A percentile compares a stretch with the other conserved stretches of the same genome.
phyloP scores from a whole-genome alignment of 2,888 invertebrate genomes.

The Lissocephala sabroskyi region DNA sequence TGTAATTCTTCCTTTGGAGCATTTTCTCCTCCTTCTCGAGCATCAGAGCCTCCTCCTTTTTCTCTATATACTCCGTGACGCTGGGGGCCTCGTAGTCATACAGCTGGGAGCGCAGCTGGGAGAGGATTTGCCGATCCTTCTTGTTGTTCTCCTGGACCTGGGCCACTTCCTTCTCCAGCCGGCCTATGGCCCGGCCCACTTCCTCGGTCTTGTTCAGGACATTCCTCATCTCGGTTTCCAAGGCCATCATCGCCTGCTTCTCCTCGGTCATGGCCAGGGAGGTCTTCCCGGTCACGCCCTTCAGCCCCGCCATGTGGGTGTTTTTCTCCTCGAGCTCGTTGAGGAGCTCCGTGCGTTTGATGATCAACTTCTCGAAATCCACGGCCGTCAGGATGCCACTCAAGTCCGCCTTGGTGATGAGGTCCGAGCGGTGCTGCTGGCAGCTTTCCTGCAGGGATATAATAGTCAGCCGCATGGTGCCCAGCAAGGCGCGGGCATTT shows the following conservation, averaged over 20 bases:
- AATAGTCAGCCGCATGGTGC: constrained; percentile 74
- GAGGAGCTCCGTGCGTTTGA: constrained; percentile 74
- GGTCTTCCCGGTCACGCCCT: constrained; percentile 74
- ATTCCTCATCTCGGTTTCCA: constrained; percentile 69
- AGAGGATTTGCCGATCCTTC: constrained; percentile 65
- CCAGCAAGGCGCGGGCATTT: constrained; percentile 73
- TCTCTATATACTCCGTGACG: constrained; percentile 74
- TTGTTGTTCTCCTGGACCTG: constrained; percentile 68
- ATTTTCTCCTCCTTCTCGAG: constrained; percentile 71
- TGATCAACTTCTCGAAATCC: constrained; percentile 76
- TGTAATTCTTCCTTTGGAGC: constrained; percentile 63
- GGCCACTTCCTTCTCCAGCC: constrained; percentile 70
- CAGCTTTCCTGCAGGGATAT: constrained; percentile 73
- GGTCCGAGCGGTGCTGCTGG: constrained; percentile 66
- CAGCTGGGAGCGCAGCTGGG: constrained; percentile 64
- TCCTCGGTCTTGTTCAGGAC: constrained; percentile 70
- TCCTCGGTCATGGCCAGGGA: constrained; percentile 74
- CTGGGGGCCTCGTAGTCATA: constrained; percentile 73
- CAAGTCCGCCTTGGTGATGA: constrained; percentile 73
- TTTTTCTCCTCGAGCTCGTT: constrained; percentile 74
- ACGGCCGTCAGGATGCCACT: constrained; percentile 75
- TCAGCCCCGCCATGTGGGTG: constrained; percentile 73
- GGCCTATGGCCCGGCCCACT: constrained; percentile 70
- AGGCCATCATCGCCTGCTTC: constrained; percentile 71
- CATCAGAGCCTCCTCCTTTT: constrained; percentile 71